Conservation (phyloP, 2,888 invertebrate species). For the Erannis defoliaria region DNA sequence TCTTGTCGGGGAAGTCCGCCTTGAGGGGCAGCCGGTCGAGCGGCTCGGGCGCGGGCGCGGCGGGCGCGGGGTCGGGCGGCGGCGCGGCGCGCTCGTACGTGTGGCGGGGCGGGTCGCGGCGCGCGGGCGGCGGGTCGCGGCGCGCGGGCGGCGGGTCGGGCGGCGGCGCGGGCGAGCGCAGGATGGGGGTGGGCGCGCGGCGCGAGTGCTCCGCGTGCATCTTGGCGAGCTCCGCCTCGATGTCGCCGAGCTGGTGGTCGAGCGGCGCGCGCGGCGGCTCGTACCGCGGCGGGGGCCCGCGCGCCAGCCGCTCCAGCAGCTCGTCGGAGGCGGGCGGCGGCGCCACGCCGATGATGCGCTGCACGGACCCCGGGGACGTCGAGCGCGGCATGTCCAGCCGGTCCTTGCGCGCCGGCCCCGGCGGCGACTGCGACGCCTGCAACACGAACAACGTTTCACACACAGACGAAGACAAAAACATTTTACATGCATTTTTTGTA, state of each 20-base stretch:
- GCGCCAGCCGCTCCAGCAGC: conserved; percentile 64
- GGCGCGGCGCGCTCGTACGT: conserved; percentile 44
- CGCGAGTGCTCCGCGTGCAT: conserved; percentile 83
- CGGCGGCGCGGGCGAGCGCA: conserved; percentile 38
- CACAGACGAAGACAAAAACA: not conserved
- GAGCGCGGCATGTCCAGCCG: conserved; percentile 78
- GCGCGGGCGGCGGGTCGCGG: conserved; percentile 90
- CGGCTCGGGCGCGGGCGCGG: conserved; percentile 59
- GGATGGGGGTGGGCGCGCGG: conserved; percentile 49
- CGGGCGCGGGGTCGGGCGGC: conserved; percentile 38
- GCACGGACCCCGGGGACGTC: conserved; percentile 76
- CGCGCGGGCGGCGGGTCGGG: conserved; percentile 89
- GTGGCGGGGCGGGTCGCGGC: conserved; percentile 89
- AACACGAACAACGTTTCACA: not conserved
- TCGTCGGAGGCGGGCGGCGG: conserved; percentile 69
- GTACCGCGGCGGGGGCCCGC: conserved; percentile 65
- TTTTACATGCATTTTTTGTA: too few species aligned
- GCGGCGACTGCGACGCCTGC: conserved; percentile 91
- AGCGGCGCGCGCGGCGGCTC: conserved; percentile 65
- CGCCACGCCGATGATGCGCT: conserved; percentile 79
- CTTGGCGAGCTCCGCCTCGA: conserved; percentile 90
- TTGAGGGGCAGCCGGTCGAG: conserved; percentile 75
- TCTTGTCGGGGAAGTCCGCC: conserved; percentile 85
- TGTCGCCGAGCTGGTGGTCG: conserved; percentile 87
- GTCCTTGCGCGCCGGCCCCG: conserved; percentile 78